Percentiles rank a stretch among this genome's conserved stretches.
phyloP scores from a whole-genome alignment of 2,797 vertebrate genomes.

The Myotis daubentonii region DNA sequence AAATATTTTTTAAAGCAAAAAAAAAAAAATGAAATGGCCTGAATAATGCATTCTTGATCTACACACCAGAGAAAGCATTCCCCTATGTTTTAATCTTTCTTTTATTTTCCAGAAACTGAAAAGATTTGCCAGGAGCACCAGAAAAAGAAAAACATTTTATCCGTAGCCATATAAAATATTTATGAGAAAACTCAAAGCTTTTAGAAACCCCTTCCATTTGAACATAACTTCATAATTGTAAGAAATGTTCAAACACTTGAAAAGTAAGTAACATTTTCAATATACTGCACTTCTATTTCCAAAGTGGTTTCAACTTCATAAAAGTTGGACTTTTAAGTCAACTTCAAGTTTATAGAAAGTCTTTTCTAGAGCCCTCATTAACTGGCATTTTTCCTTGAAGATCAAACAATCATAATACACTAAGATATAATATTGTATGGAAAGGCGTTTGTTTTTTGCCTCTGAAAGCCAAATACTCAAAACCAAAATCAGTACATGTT shows the following conservation, averaged over 20 bases:
- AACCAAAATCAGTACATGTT: neutral
- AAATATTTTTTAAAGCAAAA: too few species aligned
- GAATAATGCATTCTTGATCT: neutral
- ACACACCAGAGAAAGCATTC: neutral
- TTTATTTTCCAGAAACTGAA: conserved; percentile 29
- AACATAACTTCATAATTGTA: conserved; percentile 13
- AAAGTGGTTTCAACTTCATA: conserved; percentile 24
- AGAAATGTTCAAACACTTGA: conserved; percentile 36
- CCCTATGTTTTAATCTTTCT: neutral
- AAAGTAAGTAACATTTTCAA: conserved; percentile 37
- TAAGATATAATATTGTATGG: neutral
- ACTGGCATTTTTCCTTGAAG: neutral
- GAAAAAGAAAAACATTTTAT: conserved; percentile 4
- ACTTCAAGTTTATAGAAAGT: neutral
- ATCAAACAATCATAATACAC: neutral
- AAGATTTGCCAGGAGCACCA: neutral
- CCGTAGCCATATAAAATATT: conserved; percentile 19
- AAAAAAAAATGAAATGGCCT: neutral
- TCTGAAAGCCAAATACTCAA: neutral
- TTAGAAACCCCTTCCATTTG: conserved; percentile 31
- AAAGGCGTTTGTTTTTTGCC: neutral
- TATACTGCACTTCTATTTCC: neutral
- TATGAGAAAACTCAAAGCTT: conserved; percentile 39
- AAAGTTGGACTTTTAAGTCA: neutral
- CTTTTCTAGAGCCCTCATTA: neutral